Evolutionary conservation across 1,140 invertebrate species (phyloP).

Genomic region (Planococcus citri): DNA sequence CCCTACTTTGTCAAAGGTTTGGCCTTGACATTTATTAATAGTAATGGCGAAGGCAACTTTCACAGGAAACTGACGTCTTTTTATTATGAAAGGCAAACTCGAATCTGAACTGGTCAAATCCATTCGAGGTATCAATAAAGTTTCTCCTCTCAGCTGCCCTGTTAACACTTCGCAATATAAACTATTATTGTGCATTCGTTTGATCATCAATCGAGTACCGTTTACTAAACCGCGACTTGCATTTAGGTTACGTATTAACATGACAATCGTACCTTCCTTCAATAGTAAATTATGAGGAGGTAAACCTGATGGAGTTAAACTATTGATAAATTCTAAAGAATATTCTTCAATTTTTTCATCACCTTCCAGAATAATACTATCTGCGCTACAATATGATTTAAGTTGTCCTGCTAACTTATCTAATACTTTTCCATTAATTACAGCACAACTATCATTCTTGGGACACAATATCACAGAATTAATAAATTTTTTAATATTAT

Average conservation of each 20-base stretch:
- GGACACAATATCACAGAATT: not conserved
- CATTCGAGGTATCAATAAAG: not conserved
- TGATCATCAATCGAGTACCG: not conserved
- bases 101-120: conserved; percentile 6
- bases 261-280: conserved; percentile 33
- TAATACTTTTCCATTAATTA: not conserved
- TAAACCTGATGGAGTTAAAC: conserved; percentile 31
- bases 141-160: not conserved
- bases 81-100: conserved; percentile 1
- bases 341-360: conserved; percentile 21
- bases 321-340: conserved; percentile 34
- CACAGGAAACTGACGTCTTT: conserved; percentile 30
- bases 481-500: not conserved
- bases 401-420: not conserved
- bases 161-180: not conserved
- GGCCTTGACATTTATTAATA: conserved; percentile 33
- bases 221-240: not conserved
- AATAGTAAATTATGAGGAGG: conserved; percentile 34
- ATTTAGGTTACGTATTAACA: conserved; percentile 33
- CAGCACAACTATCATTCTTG: not conserved
- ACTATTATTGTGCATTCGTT: not conserved
- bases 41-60: conserved; percentile 36
- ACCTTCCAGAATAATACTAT: too few relatives aligned
- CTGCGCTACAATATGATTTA: not conserved
- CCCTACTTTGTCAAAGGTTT: conserved; percentile 25